Base-by-base conservation (phyloP, 2,797 vertebrate genomes). In the Sus cebifrons region DNA sequence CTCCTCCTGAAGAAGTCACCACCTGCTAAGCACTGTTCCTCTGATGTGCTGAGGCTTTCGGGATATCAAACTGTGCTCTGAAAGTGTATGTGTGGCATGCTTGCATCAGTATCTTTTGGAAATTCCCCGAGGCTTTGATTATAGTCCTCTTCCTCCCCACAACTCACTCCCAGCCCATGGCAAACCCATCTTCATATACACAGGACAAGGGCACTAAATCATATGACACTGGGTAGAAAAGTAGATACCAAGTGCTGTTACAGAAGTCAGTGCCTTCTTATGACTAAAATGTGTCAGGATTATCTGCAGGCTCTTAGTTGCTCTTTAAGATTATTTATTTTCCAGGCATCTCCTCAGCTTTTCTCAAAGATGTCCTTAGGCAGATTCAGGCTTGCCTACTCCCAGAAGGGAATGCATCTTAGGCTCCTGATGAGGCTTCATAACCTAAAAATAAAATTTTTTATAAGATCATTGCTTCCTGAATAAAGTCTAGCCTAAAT, bases 401-500 rank as follows among this genome's bases (percentile, higher is more conserved):
- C 15, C 49, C n/a, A 86, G n/a, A 71, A 89, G 84, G 40, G 27
- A 89, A 40, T 49, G 84, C 12, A 89, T 25, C 40, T 82, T 65
- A 79, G 68, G 20, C 44, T 77, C 21, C n/a, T 58, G 11, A 52
- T 86, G 40, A 96, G 2, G 17, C 13, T 58, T 68, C 29, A 36
- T 95, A 89, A 86, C 2, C 40, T 94, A 92, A 74, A 92, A 81
- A 58, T 95, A 83, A 85, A 32, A 20, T 70, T 89, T 56, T 40
- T 78, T 92, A 25, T 77, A 67, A 17, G 12, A 49, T 78, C n/a
- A 27, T 20, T 86, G 6, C 56, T 16, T 84, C 15, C 65, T 92
- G 62, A 65, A 64, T 81, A 86, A 97, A 77, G 21, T 10, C 8
- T 78, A 20, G 17, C 79, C 44, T 74, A 89, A 75, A 56, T 79